Base-by-base conservation (phyloP, 2,888 invertebrate genomes). In the Athripsodes cinereus region DNA sequence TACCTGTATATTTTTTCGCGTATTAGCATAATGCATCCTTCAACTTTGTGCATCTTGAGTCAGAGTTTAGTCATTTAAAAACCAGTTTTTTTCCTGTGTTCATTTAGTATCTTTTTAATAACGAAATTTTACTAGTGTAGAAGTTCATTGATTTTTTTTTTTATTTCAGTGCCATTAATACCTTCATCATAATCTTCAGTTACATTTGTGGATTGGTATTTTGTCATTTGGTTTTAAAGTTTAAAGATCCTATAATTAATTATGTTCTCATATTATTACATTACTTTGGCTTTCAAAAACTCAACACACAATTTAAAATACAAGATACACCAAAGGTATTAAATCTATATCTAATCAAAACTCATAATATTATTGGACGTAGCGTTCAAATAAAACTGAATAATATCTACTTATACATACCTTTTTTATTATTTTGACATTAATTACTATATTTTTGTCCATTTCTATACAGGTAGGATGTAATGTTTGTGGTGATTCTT, bases 401-500 rank as follows among this genome's bases (percentile, higher is more conserved):
- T 31, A 31, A 34, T 34, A 40, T n/a, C n/a, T n/a, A n/a, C n/a
- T n/a, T n/a, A n/a, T n/a, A n/a, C n/a, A n/a, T n/a, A n/a, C n/a
- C n/a, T n/a, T n/a, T n/a, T n/a, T n/a, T n/a, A n/a, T n/a, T n/a
- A n/a, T n/a, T n/a, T n/a, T n/a, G n/a, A n/a, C n/a, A n/a, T n/a
- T n/a, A n/a, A n/a, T n/a, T n/a, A n/a, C n/a, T n/a, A n/a, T n/a
- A n/a, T n/a, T n/a, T n/a, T n/a, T n/a, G n/a, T n/a, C n/a, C n/a
- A n/a, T n/a, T n/a, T n/a, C n/a, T n/a, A n/a, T 61, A 52, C 52
- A 66, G 65, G 66, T 74, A 73, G 72, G 73, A 61, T 86, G 85
- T 70, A 75, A 75, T 64, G 80, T 85, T 51, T 86, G 86, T 70
- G 83, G 83, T 56, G 78, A 78, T 55, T 73, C 75, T 46, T 74